Base-by-base conservation (phyloP, 2,113 vertebrate species). In the Gavia stellata region DNA sequence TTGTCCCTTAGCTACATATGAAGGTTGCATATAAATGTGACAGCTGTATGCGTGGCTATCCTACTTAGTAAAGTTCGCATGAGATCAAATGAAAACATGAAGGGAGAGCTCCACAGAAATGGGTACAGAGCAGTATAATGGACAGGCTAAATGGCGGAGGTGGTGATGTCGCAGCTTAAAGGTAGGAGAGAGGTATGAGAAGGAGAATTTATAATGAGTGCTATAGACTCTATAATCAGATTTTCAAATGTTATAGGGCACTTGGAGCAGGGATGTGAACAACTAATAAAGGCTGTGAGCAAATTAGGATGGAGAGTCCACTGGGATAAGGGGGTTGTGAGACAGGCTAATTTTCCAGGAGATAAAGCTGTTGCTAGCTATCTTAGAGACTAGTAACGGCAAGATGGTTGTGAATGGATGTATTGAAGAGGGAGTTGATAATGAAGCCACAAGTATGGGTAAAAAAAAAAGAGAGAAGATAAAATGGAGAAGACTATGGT, bases 171-270 rank as follows among this genome's bases (percentile, higher is more conserved):
- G 9, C 52, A 78, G 31, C 56, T 94, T 70, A 81, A 78, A 91
- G 73, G 65, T 28, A 85, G 73, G 31, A 89, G 49, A 79, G 40
- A 81, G 34, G 23, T 29, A 56, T 16, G 78, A 80, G 68, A 70
- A 93, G 49, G 58, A 85, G 50, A 79, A 77, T 58, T 88, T 87
- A 44, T 79, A 89, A 84, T 82, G 66, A 82, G 45, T 70, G 21
- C 42, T 85, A 42, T 85, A n/a, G 65, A 62, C 38, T 92, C 72
- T 73, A 26, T 87, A 81, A 91, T 80, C 86, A 80, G 62, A 87
- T 92, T 94, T 95, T 88, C 80, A 94, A 79, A 89, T 87, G 78
- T 89, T 92, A 80, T 50, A 85, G 90, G 82, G 73, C 87, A 80
- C 66, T 91, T 85, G 66, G 44, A 91, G 66, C 56, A 87, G 34